Evolutionary conservation across 1,140 invertebrate species (phyloP).

Genomic region (Eulimnadia texana): DNA sequence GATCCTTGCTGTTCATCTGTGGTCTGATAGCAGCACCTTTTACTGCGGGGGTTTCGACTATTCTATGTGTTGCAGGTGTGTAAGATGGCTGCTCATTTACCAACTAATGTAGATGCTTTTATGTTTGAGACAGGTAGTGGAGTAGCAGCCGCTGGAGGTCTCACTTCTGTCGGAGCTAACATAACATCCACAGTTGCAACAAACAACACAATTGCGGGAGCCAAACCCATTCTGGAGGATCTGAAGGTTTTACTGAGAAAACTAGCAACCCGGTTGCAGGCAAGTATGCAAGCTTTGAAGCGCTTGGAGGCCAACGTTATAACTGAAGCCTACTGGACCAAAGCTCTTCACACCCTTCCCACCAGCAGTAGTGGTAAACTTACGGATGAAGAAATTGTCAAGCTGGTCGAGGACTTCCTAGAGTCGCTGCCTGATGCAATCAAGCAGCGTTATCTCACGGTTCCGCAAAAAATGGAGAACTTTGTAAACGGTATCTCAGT

Average conservation of each 20-base stretch:
- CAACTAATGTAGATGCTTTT: not conserved
- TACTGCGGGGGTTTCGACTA: not conserved
- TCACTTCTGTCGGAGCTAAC: not conserved
- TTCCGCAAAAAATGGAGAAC: no score
- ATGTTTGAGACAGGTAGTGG: not conserved
- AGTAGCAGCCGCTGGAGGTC: not conserved
- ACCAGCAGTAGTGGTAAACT: not conserved
- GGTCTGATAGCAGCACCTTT: not conserved
- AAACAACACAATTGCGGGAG: not conserved
- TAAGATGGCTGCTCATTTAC: not conserved
- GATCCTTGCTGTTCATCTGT: not conserved
- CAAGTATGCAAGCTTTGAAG: not conserved
- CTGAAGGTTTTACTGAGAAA: not conserved
- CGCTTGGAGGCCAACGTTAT: not conserved
- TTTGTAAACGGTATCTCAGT: no score
- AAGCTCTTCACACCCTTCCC: not conserved
- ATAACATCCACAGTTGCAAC: not conserved
- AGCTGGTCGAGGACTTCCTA: not conserved
- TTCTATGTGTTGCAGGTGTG: not conserved
- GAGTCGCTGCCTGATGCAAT: no score
- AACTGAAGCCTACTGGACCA: not conserved
- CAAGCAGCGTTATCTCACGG: no score
- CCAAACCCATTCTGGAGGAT: not conserved
- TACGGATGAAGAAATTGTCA: not conserved
- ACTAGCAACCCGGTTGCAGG: not conserved